These are phyloP conservation scores for Lasius fuliginosus DNA, from an alignment of 2,888 invertebrate species.

Conservation along the genomic window DNA sequence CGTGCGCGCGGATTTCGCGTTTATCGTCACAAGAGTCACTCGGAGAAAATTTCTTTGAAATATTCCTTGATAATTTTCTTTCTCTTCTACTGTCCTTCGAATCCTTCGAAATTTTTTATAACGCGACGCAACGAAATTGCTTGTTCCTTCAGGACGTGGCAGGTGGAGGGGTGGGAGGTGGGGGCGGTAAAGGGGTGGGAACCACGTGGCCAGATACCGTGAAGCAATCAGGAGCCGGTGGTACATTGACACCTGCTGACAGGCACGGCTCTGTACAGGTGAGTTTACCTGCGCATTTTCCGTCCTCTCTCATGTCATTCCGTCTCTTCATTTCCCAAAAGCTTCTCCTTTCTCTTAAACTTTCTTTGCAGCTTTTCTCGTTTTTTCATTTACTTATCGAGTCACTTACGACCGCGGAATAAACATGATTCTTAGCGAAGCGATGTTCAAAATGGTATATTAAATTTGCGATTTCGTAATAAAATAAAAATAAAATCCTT, in stretches of 20 bases:
- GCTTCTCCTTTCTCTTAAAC: constrained; percentile 17
- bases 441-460: background rate
- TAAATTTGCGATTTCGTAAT: constrained; percentile 4
- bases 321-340: constrained; percentile 31
- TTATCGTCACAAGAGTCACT: background rate
- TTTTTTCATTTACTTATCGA: background rate
- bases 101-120: constrained; percentile 73
- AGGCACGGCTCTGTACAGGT: constrained; percentile 99
- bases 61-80: background rate
- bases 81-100: constrained; percentile 28
- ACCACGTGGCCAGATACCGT: constrained; percentile 95
- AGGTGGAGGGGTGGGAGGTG: constrained; percentile 83
- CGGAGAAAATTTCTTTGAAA: constrained; percentile 3
- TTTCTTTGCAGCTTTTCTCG: constrained; percentile 39
- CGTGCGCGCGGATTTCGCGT: constrained; percentile 12
- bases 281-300: constrained; percentile 81
- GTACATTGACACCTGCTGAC: constrained; percentile 97
- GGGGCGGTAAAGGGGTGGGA: constrained; percentile 91
- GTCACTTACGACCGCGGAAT: background rate
- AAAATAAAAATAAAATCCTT: background rate
- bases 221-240: constrained; percentile 92
- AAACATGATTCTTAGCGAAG: background rate
- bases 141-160: constrained; percentile 85
- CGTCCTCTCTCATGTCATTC: constrained; percentile 32
- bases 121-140: constrained; percentile 83